Conservation (phyloP, 2,888 invertebrate species). For the Mesochorus sp. region DNA sequence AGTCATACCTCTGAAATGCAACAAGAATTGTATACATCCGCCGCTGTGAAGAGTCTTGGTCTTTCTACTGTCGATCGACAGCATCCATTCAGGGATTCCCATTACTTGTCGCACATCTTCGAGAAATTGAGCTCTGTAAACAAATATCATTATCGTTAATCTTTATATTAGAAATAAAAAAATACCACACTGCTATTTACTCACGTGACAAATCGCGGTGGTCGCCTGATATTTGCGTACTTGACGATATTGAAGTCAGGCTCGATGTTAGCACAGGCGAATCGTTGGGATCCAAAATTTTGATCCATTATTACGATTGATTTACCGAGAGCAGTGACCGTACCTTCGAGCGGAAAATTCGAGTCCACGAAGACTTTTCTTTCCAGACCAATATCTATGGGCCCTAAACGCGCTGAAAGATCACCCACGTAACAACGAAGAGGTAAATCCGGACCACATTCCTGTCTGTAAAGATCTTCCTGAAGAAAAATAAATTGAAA, state of each 20-base stretch:
- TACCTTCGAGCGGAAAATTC: slow-evolving; percentile 93
- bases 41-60: slow-evolving; percentile 90
- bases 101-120: slow-evolving; percentile 90
- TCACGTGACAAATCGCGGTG: slow-evolving; percentile 94
- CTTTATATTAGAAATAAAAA: background rate
- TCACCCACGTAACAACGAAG: slow-evolving; percentile 96
- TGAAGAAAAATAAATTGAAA: slow-evolving; percentile 80
- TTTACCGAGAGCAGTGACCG: slow-evolving; percentile 90
- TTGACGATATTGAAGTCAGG: slow-evolving; percentile 95
- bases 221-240: slow-evolving; percentile 93
- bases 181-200: slow-evolving; percentile 70
- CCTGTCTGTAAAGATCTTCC: slow-evolving; percentile 92
- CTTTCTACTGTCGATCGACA: slow-evolving; percentile 91
- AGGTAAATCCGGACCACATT: slow-evolving; percentile 94
- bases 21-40: slow-evolving; percentile 91
- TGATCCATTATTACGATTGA: slow-evolving; percentile 93
- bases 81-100: slow-evolving; percentile 95
- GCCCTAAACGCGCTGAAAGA: slow-evolving; percentile 91
- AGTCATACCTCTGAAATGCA: slow-evolving; percentile 90
- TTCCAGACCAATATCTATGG: slow-evolving; percentile 90
- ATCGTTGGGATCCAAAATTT: slow-evolving; percentile 87
- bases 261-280: slow-evolving; percentile 95
- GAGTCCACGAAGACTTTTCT: slow-evolving; percentile 92
- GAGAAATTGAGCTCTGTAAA: slow-evolving; percentile 91
- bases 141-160: background rate